Percentiles rank a stretch among this genome's conserved stretches.
Conservation (phyloP, 2,113 vertebrate species). For the Oreochromis niloticus region DNA sequence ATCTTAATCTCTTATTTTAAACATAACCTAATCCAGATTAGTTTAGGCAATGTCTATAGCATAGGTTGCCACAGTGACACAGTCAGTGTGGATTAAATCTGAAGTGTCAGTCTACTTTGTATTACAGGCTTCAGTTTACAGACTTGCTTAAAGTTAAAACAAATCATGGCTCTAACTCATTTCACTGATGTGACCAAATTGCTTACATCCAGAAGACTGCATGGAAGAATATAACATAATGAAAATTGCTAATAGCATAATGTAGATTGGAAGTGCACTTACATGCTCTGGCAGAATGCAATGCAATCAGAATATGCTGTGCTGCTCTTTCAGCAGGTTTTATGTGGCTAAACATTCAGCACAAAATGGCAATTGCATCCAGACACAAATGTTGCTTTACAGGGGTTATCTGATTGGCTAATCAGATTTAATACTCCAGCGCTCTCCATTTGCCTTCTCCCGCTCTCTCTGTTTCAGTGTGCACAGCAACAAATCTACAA, state of each 20-base stretch:
- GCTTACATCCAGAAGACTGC: not conserved
- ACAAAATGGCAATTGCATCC: constrained; percentile 31
- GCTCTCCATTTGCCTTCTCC: not conserved
- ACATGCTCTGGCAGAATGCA: constrained; percentile 12
- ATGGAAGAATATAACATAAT: constrained; percentile 16
- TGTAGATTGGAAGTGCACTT: constrained; percentile 34
- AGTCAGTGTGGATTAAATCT: not conserved
- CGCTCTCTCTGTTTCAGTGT: not conserved
- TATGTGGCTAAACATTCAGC: constrained; percentile 18
- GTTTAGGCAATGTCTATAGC: not conserved
- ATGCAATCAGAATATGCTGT: constrained; percentile 36
- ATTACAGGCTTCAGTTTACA: not conserved
- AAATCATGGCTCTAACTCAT: constrained; percentile 1
- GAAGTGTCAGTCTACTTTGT: not conserved
- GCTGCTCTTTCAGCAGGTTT: not conserved
- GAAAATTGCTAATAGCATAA: constrained; percentile 35
- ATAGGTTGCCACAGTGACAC: not conserved
- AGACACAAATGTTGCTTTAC: constrained; percentile 37
- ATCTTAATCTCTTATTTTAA: not conserved
- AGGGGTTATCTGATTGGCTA: constrained; percentile 22
- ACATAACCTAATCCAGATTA: not conserved
- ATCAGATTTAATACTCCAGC: constrained; percentile 23
- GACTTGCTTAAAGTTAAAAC: not conserved
- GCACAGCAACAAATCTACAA: constrained; percentile 24
- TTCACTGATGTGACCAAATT: constrained; percentile 9